These are phyloP conservation scores for Noctua janthina DNA, from an alignment of 2,888 invertebrate species.

Conservation along the genomic window DNA sequence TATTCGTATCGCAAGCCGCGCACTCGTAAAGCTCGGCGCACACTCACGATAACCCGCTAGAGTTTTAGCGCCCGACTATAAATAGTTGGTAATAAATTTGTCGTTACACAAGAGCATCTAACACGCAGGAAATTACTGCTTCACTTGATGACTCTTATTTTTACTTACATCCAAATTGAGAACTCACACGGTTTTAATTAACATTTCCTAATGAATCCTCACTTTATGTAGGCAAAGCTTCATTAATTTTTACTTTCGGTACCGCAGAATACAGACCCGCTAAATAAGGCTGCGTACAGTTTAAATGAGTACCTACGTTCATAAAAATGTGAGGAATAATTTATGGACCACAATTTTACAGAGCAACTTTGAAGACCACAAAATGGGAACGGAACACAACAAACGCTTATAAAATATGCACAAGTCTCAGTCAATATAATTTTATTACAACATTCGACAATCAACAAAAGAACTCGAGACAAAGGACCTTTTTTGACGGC, in stretches of 20 bases:
- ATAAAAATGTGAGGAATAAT: slow-evolving; percentile 45
- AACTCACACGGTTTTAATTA: slow-evolving; percentile 75
- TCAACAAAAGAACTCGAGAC: slow-evolving; percentile 71
- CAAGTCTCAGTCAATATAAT: slow-evolving; percentile 60
- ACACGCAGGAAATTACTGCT: slow-evolving; percentile 77
- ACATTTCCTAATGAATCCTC: slow-evolving; percentile 72
- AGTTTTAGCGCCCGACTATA: slow-evolving; percentile 72
- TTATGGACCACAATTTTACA: slow-evolving; percentile 58
- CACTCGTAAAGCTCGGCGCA: slow-evolving; percentile 66
- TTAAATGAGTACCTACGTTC: slow-evolving; percentile 29
- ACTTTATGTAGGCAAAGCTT: slow-evolving; percentile 36
- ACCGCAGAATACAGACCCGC: slow-evolving; percentile 24
- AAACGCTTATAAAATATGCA: slow-evolving; percentile 51
- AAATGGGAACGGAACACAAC: slow-evolving; percentile 51
- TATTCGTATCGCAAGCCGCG: slow-evolving; percentile 61
- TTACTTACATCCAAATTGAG: slow-evolving; percentile 72
- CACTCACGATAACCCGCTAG: slow-evolving; percentile 65
- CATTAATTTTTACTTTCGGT: slow-evolving; percentile 51
- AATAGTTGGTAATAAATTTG: slow-evolving; percentile 79
- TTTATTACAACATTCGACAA: slow-evolving; percentile 66
- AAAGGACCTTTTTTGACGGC: slow-evolving; percentile 71
- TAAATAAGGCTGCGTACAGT: slow-evolving; percentile 29
- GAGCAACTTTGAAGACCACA: slow-evolving; percentile 44
- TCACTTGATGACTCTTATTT: slow-evolving; percentile 71
- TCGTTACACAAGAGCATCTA: slow-evolving; percentile 70